Percentiles rank a stretch among this genome's conserved stretches.
Conservation (phyloP, 2,888 invertebrate species). For the Macaria notata region DNA sequence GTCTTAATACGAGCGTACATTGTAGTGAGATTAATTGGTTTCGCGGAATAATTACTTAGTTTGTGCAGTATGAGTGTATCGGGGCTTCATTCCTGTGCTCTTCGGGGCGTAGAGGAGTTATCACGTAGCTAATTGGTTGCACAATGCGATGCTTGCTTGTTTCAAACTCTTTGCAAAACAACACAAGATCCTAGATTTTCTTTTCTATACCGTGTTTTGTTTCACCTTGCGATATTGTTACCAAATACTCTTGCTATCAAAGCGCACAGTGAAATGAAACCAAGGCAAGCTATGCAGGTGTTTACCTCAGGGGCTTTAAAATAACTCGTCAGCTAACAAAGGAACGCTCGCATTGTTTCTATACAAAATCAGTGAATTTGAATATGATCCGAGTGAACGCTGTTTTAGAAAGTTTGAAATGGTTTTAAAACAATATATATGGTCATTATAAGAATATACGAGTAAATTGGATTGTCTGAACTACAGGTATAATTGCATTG, state of each 20-base stretch:
- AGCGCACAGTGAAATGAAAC: background rate
- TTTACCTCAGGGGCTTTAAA: slow-evolving; percentile 11
- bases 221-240: slow-evolving; percentile 4
- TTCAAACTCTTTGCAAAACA: background rate
- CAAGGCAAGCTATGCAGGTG: background rate
- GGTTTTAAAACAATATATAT: slow-evolving; percentile 20
- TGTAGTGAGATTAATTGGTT: slow-evolving; percentile 32
- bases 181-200: background rate
- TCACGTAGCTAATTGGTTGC: slow-evolving; percentile 62
- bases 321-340: slow-evolving; percentile 37
- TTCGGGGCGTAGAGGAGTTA: slow-evolving; percentile 55
- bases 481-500: too few species aligned
- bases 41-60: slow-evolving; percentile 39
- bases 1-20: slow-evolving; percentile 32
- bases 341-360: slow-evolving; percentile 50
- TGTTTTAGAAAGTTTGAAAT: slow-evolving; percentile 71
- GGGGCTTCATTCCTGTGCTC: slow-evolving; percentile 63
- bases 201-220: background rate
- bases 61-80: slow-evolving; percentile 2
- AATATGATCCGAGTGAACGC: slow-evolving; percentile 65
- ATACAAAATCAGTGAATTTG: slow-evolving; percentile 62
- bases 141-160: slow-evolving; percentile 56
- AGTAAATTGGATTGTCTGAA: too few species aligned
- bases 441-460: slow-evolving; percentile 32
- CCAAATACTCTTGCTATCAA: background rate